phyloP scores from a whole-genome alignment of 2,113 vertebrate species.

The Lepidothrix coronata region DNA sequence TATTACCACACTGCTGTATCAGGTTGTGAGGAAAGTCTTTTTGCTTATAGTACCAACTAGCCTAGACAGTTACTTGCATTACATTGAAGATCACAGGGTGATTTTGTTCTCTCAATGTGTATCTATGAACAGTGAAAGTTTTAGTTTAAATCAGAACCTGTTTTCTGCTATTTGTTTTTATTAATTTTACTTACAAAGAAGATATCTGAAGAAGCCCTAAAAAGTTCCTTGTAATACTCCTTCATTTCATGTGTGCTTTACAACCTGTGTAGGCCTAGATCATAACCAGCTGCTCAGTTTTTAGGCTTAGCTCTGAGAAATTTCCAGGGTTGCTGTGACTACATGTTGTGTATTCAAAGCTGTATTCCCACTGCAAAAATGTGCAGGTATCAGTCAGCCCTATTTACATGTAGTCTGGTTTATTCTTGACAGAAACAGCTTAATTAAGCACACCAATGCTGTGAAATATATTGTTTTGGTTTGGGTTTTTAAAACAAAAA shows the following conservation, averaged over 20 bases:
- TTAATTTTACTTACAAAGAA: background rate
- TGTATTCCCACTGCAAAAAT: background rate
- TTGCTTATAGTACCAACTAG: background rate
- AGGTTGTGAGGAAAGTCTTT: background rate
- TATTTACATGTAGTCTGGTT: background rate
- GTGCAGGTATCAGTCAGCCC: background rate
- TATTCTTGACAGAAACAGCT: background rate
- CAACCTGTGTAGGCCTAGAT: background rate
- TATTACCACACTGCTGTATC: background rate
- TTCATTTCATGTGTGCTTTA: background rate
- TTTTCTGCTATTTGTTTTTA: background rate
- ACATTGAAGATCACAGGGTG: background rate
- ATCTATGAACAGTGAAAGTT: background rate
- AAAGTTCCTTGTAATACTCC: background rate
- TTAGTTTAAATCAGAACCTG: background rate
- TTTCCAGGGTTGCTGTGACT: background rate
- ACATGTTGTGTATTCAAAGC: background rate
- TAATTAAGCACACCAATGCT: background rate
- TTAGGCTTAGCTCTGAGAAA: background rate
- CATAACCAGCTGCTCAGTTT: background rate
- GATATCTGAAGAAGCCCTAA: background rate
- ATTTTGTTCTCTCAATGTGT: accelerated
- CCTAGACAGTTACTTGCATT: background rate
- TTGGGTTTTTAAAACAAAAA: accelerated
- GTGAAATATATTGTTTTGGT: background rate